Evolutionary conservation across 1,140 invertebrate genomes (phyloP).

Genomic region (Drosophila chauvacae): DNA sequence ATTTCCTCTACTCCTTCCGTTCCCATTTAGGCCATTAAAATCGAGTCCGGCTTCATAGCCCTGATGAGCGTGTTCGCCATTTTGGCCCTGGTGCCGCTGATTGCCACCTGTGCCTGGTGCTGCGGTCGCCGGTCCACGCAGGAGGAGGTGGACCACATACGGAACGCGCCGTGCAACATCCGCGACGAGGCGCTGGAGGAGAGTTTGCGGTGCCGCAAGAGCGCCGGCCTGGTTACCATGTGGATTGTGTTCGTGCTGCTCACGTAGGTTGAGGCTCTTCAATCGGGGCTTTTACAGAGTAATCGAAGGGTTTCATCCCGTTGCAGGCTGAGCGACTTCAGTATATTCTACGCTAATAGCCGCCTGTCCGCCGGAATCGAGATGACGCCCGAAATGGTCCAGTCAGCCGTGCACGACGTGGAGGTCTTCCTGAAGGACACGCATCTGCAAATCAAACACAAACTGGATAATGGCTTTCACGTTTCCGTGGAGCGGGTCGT

Average conservation of each 20-base stretch:
- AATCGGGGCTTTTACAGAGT: background rate
- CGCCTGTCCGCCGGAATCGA: slow-evolving; percentile 85
- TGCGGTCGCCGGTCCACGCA: slow-evolving; percentile 62
- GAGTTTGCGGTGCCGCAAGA: slow-evolving; percentile 75
- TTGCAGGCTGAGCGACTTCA: slow-evolving; percentile 78
- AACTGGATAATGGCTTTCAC: slow-evolving; percentile 87
- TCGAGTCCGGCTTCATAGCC: slow-evolving; percentile 85
- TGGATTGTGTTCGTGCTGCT: slow-evolving; percentile 84
- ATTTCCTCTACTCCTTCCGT: background rate
- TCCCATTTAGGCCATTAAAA: slow-evolving; percentile 82
- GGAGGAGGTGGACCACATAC: slow-evolving; percentile 67
- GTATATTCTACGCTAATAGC: slow-evolving; percentile 87
- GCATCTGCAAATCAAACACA: slow-evolving; percentile 86
- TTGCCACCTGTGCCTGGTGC: slow-evolving; percentile 80
- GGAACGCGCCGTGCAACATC: slow-evolving; percentile 68
- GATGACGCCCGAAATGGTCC: slow-evolving; percentile 85
- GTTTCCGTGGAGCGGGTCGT: slow-evolving; percentile 86
- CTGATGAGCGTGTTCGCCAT: slow-evolving; percentile 83
- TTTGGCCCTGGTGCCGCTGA: slow-evolving; percentile 78
- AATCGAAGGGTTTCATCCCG: slow-evolving; percentile 9
- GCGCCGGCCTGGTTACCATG: slow-evolving; percentile 76
- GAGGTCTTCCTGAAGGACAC: slow-evolving; percentile 87
- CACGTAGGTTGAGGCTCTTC: slow-evolving; percentile 75
- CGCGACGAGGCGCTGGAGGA: slow-evolving; percentile 75
- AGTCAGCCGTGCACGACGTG: slow-evolving; percentile 87